Base-by-base conservation (phyloP, 1,140 invertebrate species). In the Magallana angulata region DNA sequence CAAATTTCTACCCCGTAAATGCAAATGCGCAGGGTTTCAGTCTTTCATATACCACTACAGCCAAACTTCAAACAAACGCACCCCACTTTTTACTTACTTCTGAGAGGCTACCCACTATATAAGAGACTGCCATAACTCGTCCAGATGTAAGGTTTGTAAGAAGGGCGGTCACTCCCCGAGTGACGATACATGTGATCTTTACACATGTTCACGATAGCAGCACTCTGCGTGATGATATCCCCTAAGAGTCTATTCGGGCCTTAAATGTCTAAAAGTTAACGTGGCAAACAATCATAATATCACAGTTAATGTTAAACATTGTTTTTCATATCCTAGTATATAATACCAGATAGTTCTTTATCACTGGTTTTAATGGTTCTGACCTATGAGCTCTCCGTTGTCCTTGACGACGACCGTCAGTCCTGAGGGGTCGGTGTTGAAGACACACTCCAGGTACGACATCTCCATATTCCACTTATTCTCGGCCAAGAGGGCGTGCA, bases 381-480 rank as follows among this genome's bases (percentile, higher is more conserved):
- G 36, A 91, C 91, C 91, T 81, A 92, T 90, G 18, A 92, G 84
- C 56, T 91, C 16, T 5, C 89, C 89, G 57, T 91, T 89, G 36
- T 91, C 88, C 36, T 89, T 89, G 82, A 89, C 87, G 3, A 92
- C 90, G 0, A 92, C 89, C 0, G 91, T 82, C 18, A 92, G 89
- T 12, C 91, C 91, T 0, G 86, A 89, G 7, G 91, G 90, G 60
- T 92, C 91, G 0, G 90, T 92, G 82, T 91, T 90, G 71, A 92
- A 92, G 14, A 92, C 87, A 89, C 90, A 91, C 60, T 92, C 89
- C 48, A 92, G 82, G 62, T 92, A 92, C 1, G 88, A 86, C 60
- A 83, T 91, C 36, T 92, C 91, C 91, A 92, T 92, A 60, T 92
- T 90, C 91, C 91, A 92, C 7, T 89, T 83, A 62, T 90, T 91